Evolutionary conservation across 2,797 vertebrate species (phyloP), one percentile per base, ranked within the genome.

Genomic region (Sebastolobus alascanus): DNA sequence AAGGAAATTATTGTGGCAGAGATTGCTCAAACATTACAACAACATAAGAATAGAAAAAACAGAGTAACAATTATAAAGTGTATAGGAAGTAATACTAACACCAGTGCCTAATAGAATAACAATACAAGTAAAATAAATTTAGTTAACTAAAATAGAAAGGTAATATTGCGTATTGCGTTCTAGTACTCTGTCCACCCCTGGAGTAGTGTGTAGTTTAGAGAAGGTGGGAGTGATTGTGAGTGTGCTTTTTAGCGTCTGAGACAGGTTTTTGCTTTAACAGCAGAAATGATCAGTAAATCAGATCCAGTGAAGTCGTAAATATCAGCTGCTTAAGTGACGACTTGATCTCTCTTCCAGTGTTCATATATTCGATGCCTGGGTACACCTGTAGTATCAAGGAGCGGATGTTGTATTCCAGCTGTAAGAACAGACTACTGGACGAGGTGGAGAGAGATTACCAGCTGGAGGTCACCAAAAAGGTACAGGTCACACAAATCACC

Each of bases 351-450:
- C 74, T 83, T 90, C 0, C 95, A 99, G 99, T 99, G 74, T 99
- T 99, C 85, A 98, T 99, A 93, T 99, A 99, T 93, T 99, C 99
- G 5, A 99, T 99, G 99, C 99, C 99, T 0, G 99, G 99, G 1
- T 99, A 99, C 94, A 99, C 97, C 89, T 99, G 99, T 89, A 98
- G 98, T 88, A 98, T 99, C 93, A 99, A 98, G 84, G 99, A 99
- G 79, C 96, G 98, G 79, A 99, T 99, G 99, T 93, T 99, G 58
- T 99, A 99, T 90, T 99, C 98, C 76, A 99, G 99, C 96, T 99
- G 99, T 94, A 99, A 99, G 96, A 98, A 98, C 94, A 95, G 97
- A 43, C 95, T 99, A 86, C 95, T 99, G 16, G 97, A 99, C 73
- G 98, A 98, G 0, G 97, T 97, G 83, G 99, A 99, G 93, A 97